phyloP scores from a whole-genome alignment of 2,113 vertebrate genomes.

The Trinectes maculatus region DNA sequence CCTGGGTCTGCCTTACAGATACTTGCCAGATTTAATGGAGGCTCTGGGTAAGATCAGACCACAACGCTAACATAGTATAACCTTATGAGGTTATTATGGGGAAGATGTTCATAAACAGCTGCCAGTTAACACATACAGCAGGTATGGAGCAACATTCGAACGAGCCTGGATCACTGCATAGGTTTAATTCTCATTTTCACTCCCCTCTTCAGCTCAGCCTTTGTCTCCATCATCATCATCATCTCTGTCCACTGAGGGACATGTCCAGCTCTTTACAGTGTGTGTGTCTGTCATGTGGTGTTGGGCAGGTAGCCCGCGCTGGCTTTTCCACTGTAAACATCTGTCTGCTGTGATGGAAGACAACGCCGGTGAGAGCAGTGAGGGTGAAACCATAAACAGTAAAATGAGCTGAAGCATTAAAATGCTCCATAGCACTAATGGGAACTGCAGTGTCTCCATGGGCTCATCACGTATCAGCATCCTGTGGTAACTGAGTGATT shows the following conservation, averaged over 20 bases:
- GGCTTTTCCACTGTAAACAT: neutral
- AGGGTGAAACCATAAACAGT: too few relatives aligned
- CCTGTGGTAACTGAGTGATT: too few relatives aligned
- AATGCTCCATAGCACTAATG: too few relatives aligned
- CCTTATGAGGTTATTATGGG: neutral
- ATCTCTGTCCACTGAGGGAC: too few relatives aligned
- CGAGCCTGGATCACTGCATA: too few relatives aligned
- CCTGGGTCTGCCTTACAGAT: neutral
- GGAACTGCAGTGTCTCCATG: too few relatives aligned
- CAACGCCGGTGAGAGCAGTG: neutral
- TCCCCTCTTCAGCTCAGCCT: too few relatives aligned
- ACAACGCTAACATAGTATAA: neutral
- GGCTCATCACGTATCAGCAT: neutral
- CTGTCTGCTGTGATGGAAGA: neutral
- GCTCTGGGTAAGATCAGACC: neutral
- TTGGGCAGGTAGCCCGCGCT: neutral
- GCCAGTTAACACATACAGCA: neutral
- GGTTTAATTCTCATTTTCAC: neutral
- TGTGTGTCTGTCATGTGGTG: neutral
- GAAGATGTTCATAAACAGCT: neutral
- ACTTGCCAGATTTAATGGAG: neutral
- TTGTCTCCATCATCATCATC: too few relatives aligned
- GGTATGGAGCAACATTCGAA: neutral
- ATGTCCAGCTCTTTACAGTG: too few relatives aligned
- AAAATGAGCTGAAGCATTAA: neutral